phyloP scores from a whole-genome alignment of 2,113 vertebrate species.

The Syrmaticus mikado region DNA sequence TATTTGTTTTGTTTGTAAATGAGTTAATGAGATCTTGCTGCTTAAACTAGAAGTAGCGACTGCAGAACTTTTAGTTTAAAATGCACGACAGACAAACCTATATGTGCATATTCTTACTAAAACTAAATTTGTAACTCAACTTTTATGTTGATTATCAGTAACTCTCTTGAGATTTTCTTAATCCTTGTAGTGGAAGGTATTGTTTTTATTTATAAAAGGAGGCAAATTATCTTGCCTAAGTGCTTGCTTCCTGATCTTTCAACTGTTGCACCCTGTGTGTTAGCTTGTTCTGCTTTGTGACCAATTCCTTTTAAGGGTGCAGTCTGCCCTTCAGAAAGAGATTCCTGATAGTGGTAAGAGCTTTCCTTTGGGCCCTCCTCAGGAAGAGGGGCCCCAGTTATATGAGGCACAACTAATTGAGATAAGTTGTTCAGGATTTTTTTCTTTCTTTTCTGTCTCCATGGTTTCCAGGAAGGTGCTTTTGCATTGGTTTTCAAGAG shows the following conservation, averaged over 20 bases:
- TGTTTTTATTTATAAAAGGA: background rate
- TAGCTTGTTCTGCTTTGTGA: background rate
- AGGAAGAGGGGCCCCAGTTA: slow-evolving; percentile 24
- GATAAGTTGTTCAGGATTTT: background rate
- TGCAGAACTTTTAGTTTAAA: background rate
- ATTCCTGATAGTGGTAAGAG: slow-evolving; percentile 31
- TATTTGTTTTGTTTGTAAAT: background rate
- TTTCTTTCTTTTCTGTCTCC: background rate
- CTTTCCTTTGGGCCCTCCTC: background rate
- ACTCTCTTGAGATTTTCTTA: background rate
- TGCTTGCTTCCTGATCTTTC: background rate
- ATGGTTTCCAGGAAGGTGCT: slow-evolving; percentile 88
- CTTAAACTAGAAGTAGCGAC: background rate
- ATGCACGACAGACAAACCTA: background rate
- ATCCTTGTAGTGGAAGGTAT: background rate
- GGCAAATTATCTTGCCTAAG: background rate
- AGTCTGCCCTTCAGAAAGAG: slow-evolving; percentile 23
- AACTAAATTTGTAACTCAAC: background rate
- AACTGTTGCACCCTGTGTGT: background rate
- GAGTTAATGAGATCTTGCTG: background rate
- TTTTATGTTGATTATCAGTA: background rate
- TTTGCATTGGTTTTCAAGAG: slow-evolving; percentile 97
- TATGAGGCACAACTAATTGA: slow-evolving; percentile 19
- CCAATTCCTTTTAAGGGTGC: slow-evolving; percentile 47
- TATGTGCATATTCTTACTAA: background rate